Percentiles rank a stretch among this genome's conserved stretches.
Evolutionary conservation across 2,888 invertebrate genomes (phyloP).

Genomic region (Amiota mariae): DNA sequence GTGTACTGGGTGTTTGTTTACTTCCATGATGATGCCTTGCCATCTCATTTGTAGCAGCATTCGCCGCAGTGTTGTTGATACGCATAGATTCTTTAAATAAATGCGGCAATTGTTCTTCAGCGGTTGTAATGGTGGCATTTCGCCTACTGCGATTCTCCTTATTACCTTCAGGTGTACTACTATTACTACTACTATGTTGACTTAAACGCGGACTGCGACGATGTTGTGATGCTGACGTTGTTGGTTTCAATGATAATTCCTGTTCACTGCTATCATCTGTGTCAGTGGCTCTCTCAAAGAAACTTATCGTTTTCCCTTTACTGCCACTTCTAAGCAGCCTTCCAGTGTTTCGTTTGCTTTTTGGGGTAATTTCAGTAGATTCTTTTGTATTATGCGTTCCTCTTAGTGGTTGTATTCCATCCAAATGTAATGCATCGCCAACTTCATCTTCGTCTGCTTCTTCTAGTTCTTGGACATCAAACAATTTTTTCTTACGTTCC

Average conservation of each 20-base stretch:
- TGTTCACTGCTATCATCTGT: conserved; percentile 23
- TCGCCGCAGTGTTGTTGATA: conserved; percentile 48
- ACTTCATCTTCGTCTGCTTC: conserved; percentile 52
- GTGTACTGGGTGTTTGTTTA: neutral
- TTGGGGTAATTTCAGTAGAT: conserved; percentile 31
- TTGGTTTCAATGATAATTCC: conserved; percentile 32
- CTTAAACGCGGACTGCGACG: conserved; percentile 42
- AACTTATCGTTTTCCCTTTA: conserved; percentile 37
- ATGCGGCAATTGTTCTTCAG: conserved; percentile 59
- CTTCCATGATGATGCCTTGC: neutral
- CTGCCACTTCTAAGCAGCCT: conserved; percentile 35
- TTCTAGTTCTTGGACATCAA: conserved; percentile 61
- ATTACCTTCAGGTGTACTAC: conserved; percentile 58
- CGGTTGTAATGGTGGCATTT: conserved; percentile 14
- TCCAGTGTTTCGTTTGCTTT: conserved; percentile 38
- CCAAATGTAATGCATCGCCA: conserved; percentile 49
- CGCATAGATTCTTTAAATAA: conserved; percentile 68
- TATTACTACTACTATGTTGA: conserved; percentile 40
- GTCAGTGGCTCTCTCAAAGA: conserved; percentile 13
- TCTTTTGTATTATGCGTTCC: conserved; percentile 25
- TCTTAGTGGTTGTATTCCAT: conserved; percentile 58
- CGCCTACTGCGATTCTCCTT: conserved; percentile 52
- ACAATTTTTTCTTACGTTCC: conserved; percentile 79
- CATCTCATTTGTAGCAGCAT: neutral
- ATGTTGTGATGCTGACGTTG: conserved; percentile 6